phyloP scores from a whole-genome alignment of 2,888 invertebrate genomes.

The Chesias legatella region DNA sequence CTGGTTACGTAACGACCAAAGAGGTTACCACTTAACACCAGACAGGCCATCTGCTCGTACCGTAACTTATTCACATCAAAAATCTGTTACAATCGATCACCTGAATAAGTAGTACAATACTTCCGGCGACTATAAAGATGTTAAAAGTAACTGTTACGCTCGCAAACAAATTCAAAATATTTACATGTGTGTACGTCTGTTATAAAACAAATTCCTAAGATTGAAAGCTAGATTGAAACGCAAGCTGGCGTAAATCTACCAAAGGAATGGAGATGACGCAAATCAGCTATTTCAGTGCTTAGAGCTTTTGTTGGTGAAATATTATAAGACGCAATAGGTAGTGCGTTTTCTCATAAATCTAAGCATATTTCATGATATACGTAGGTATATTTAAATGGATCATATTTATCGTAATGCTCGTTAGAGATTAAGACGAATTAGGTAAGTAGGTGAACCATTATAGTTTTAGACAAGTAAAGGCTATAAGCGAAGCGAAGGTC shows the following conservation, averaged over 20 bases:
- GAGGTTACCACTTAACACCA: no score
- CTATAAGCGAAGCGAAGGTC: no score
- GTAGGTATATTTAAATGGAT: no score
- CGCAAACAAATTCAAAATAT: conserved; percentile 39
- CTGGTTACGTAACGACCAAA: no score
- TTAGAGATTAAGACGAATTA: no score
- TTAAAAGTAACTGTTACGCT: conserved; percentile 5
- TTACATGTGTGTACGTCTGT: conserved; percentile 33
- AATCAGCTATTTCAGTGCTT: conserved; percentile 41
- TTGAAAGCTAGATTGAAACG: conserved; percentile 21
- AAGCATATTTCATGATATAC: no score
- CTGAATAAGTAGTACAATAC: not conserved
- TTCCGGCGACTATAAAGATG: not conserved
- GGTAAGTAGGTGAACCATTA: no score
- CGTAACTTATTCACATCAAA: no score
- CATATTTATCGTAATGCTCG: no score
- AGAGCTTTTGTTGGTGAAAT: conserved; percentile 37
- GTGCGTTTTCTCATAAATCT: not conserved
- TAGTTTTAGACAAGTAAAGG: no score
- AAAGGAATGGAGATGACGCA: conserved; percentile 50
- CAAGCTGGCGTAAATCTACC: conserved; percentile 18
- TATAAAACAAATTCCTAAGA: conserved; percentile 30
- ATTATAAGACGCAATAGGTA: conserved; percentile 35
- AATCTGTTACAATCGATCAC: no score
- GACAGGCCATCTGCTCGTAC: no score